Conservation (phyloP, 2,888 invertebrate genomes). For the Cyclophora punctaria region DNA sequence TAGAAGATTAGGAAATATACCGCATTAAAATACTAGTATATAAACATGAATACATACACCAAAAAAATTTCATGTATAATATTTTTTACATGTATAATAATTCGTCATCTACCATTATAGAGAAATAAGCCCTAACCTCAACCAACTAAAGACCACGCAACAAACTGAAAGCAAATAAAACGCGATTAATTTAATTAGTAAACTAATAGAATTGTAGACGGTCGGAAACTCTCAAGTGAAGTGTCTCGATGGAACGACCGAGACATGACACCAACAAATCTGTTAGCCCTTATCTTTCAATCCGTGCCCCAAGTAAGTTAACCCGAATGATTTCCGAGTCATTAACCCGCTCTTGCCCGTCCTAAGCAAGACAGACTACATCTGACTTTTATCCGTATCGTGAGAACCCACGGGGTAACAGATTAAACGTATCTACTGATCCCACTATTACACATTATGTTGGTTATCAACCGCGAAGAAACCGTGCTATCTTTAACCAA, state of each 20-base stretch:
- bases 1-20: too few species aligned
- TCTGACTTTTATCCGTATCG: slow-evolving; percentile 70
- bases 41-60: too few species aligned
- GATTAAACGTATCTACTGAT: slow-evolving; percentile 55
- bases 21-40: too few species aligned
- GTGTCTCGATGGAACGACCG: slow-evolving; percentile 29
- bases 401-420: slow-evolving; percentile 59
- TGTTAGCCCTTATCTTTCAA: slow-evolving; percentile 68
- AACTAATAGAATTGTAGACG: slow-evolving; percentile 14
- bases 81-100: too few species aligned
- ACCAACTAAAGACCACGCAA: too few species aligned
- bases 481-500: slow-evolving; percentile 69
- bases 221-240: slow-evolving; percentile 16
- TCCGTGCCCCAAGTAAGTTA: slow-evolving; percentile 63
- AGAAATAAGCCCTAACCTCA: too few species aligned
- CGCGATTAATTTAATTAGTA: background rate
- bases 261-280: slow-evolving; percentile 65
- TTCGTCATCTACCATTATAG: too few species aligned
- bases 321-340: slow-evolving; percentile 73
- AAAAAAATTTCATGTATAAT: too few species aligned
- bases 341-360: slow-evolving; percentile 65
- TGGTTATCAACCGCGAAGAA: slow-evolving; percentile 71
- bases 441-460: slow-evolving; percentile 57
- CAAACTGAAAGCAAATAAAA: slow-evolving; percentile 1
- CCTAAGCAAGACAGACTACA: slow-evolving; percentile 74